Evolutionary conservation across 2,888 invertebrate species (phyloP).

Genomic region (Marasmarcha lunaedactyla): DNA sequence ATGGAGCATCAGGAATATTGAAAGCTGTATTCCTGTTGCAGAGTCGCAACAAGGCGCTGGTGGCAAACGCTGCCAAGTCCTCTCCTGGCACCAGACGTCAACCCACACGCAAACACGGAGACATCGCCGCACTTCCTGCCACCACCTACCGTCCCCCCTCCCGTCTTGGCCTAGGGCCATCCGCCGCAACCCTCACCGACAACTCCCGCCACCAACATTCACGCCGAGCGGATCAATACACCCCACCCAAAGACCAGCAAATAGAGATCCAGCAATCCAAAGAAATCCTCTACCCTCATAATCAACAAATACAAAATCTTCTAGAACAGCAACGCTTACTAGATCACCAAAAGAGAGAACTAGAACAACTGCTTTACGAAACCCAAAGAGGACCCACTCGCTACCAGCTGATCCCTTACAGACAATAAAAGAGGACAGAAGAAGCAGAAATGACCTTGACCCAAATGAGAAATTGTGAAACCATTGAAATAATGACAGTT

Average conservation of each 20-base stretch:
- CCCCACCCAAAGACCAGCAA: constrained; percentile 29
- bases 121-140: constrained; percentile 31
- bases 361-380: constrained; percentile 16
- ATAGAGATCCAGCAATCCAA: constrained; percentile 21
- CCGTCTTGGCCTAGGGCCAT: constrained; percentile 33
- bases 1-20: neutral
- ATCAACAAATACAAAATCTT: constrained; percentile 11
- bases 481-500: too few relatives aligned
- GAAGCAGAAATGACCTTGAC: too few relatives aligned
- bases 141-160: constrained; percentile 50
- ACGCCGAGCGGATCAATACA: constrained; percentile 38
- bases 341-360: constrained; percentile 5
- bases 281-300: constrained; percentile 17
- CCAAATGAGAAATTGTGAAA: too few relatives aligned
- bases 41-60: constrained; percentile 61
- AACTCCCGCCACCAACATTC: constrained; percentile 25
- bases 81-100: constrained; percentile 14
- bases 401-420: too few relatives aligned
- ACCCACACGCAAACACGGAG: constrained; percentile 22
- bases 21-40: constrained; percentile 58
- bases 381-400: neutral
- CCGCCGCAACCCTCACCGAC: constrained; percentile 25
- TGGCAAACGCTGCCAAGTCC: constrained; percentile 19
- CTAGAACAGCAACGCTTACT: constrained; percentile 8
- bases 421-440: constrained; percentile 4